Base-by-base conservation (phyloP, 2,888 invertebrate species). In the Hydrotaea diabolus region DNA sequence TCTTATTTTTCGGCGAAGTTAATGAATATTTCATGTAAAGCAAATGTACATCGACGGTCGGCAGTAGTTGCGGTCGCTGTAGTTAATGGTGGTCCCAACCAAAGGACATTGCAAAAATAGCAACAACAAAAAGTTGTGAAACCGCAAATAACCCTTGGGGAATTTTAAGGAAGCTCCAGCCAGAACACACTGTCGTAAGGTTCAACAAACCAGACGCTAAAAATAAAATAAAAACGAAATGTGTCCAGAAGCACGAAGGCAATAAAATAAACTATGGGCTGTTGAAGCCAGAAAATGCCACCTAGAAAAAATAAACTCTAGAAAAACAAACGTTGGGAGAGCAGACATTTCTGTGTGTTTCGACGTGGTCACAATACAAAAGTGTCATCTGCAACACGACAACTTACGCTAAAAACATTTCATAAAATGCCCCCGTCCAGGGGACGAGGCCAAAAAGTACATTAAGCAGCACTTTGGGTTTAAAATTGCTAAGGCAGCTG, bases 141-240 rank as follows among this genome's bases (percentile, higher is more conserved):
- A 55, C 8, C 13, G 57, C 46, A 15, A 55, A 21, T 23, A 73
- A 59, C 79, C 79, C 82, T 73, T 2, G 26, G 76, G 76, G 76
- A 79, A 43, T 62, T 73, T 73, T 26, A 3, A 62, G 49, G n/a
- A 72, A 76, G 72, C 59, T 64, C 39, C 31, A 23, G n/a, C 43
- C 31, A 23, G 21, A 62, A 73, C 21, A 11, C 39, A 46, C 31
- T 57, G 26, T 31, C 31, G 31, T 31, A 76, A 79, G 66, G 85
- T 79, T 85, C 85, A 85, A 85, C 82, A 82, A 85, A 85, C 85
- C 85, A 85, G 82, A 85, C 85, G 79, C 39, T 76, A 15, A 31
- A 36, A n/a, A 59, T 21, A 46, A 26, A 43, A 26, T 11, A 72
- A 64, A 26, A 59, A 49, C 36, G n/a, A 66, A 53, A 0, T 43